Base-by-base conservation (phyloP, 2,797 vertebrate species). In the Hydrocynus forskahlii region DNA sequence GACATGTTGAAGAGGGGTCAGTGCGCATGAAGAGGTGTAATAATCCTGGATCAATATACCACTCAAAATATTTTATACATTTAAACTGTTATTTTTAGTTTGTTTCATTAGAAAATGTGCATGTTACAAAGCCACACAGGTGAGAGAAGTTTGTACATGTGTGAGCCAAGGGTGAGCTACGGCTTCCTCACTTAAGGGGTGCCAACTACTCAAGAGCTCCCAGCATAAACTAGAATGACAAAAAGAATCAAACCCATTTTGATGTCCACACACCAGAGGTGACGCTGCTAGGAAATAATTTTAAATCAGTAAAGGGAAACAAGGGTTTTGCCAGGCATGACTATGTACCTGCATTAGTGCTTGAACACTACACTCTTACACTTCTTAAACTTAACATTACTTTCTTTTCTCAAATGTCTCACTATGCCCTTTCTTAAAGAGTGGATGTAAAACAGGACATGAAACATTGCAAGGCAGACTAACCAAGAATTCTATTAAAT, bases 381-480 rank as follows among this genome's bases (percentile, higher is more conserved):
- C 16, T 25, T 10, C 19, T 13, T 29, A 76, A 70, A 35, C 19
- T 7, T 52, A 16, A 48, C 19, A 55, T 6, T 17, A 72, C 1
- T n/a, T 8, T 43, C 64, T n/a, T 67, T 66, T 67, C 19, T 40
- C 14, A 66, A 43, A 40, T 2, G 16, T 43, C 35, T 67, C 35
- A 67, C 23, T 10, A 8, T 19, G n/a, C 17, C 0, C 17, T 16
- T n/a, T 45, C 14, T 13, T 48, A 70, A 25, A 50, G 16, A 35
- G 17, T 14, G 7, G 17, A 3, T 17, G n/a, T 12, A n/a, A 40
- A 16, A 9, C 2, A 67, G 5, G 9, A 43, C 5, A 4, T 35
- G 35, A 54, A 55, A 64, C 12, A 7, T 1, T 66, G 54, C 16
- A 81, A 25, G 35, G 19, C 4, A 35, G 55, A 79, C 91, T 97